Conservation (phyloP, 2,113 vertebrate species). For the Dipodomys spectabilis region DNA sequence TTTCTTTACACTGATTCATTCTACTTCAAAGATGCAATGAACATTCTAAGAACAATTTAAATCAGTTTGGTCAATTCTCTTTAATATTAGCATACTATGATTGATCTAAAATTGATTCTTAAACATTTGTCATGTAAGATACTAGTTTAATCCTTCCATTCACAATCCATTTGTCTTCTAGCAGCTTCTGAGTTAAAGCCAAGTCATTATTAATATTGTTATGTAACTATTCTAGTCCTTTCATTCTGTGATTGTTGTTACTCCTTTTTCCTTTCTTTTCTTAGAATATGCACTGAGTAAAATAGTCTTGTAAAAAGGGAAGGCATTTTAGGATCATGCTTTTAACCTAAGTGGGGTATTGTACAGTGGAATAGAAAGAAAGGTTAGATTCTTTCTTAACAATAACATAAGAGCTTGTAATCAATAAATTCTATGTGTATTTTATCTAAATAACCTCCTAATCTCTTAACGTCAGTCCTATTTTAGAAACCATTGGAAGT, state of each 20-base stretch:
- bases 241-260: background rate
- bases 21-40: constrained; percentile 34
- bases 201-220: background rate
- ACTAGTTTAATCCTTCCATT: constrained; percentile 22
- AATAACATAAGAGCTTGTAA: background rate
- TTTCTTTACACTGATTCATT: constrained; percentile 68
- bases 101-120: constrained; percentile 48
- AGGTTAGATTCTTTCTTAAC: constrained; percentile 26
- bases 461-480: background rate
- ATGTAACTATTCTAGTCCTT: background rate
- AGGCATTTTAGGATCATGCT: background rate
- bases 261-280: background rate
- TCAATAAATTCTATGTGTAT: background rate
- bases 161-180: constrained; percentile 2
- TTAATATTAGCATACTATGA: constrained; percentile 15
- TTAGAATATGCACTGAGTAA: background rate
- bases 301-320: constrained; percentile 22
- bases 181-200: constrained; percentile 11
- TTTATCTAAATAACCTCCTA: constrained; percentile 10
- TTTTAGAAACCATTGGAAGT: background rate
- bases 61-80: constrained; percentile 35
- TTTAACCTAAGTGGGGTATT: constrained; percentile 6
- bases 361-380: background rate
- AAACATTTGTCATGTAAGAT: background rate
- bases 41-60: constrained; percentile 23